phyloP scores from a whole-genome alignment of 2,888 invertebrate species.

The Ophonus ardosiacus region DNA sequence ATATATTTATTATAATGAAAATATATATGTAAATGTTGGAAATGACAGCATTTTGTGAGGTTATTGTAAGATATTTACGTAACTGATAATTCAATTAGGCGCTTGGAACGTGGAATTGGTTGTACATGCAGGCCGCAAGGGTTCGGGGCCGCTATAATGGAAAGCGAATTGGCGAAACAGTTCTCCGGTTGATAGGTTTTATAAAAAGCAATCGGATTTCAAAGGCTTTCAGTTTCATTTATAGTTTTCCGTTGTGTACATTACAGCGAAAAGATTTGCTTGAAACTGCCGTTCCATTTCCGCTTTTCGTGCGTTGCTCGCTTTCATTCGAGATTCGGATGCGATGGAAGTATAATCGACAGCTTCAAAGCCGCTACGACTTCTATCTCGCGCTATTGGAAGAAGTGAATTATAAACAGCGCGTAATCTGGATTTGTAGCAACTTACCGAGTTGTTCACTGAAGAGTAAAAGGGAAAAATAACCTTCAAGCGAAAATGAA shows the following conservation, averaged over 20 bases:
- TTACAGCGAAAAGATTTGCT: slow-evolving; percentile 57
- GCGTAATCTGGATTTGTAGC: slow-evolving; percentile 53
- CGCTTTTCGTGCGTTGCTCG: neutral
- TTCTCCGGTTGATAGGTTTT: slow-evolving; percentile 29
- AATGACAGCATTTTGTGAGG: neutral
- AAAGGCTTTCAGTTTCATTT: slow-evolving; percentile 56
- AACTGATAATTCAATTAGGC: neutral
- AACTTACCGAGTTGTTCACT: slow-evolving; percentile 54
- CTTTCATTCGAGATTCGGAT: neutral
- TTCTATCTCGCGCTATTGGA: neutral
- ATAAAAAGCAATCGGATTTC: slow-evolving; percentile 61
- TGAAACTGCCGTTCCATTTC: slow-evolving; percentile 49
- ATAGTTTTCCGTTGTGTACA: slow-evolving; percentile 57
- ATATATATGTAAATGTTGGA: neutral
- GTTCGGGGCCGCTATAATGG: neutral
- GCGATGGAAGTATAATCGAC: slow-evolving; percentile 15
- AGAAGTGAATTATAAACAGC: slow-evolving; percentile 55
- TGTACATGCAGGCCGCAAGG: neutral
- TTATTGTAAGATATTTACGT: neutral
- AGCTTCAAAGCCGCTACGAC: slow-evolving; percentile 3
- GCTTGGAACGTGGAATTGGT: neutral
- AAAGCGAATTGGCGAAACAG: slow-evolving; percentile 33
- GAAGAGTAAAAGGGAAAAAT: slow-evolving; percentile 62
- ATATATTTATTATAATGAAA: too few relatives aligned
- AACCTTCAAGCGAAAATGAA: slow-evolving; percentile 65